Conservation (phyloP, 2,888 invertebrate genomes). For the Volucella inanis region DNA sequence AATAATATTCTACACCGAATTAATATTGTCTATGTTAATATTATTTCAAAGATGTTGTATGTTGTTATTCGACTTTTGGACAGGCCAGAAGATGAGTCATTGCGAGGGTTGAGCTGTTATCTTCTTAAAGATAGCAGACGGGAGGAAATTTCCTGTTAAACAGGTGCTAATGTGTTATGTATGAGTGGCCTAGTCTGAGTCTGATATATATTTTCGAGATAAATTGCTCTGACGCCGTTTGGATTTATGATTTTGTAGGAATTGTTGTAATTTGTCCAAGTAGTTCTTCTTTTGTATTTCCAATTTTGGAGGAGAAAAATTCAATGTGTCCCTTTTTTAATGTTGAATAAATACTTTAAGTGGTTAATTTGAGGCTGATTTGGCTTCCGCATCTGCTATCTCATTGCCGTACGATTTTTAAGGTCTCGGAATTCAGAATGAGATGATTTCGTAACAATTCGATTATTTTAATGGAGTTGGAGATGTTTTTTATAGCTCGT, state of each 20-base stretch:
- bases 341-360: neutral
- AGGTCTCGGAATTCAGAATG: neutral
- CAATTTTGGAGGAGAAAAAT: neutral
- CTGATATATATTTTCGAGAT: neutral
- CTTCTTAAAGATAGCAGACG: too few relatives aligned
- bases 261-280: too few relatives aligned
- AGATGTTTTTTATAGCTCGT: neutral
- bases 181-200: neutral
- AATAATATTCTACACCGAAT: too few relatives aligned
- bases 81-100: too few relatives aligned
- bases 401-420: neutral
- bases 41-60: too few relatives aligned
- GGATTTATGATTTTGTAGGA: neutral
- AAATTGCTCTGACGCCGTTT: neutral
- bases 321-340: neutral
- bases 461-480: neutral
- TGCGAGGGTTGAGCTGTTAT: too few relatives aligned
- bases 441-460: neutral
- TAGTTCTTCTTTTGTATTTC: neutral
- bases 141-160: too few relatives aligned
- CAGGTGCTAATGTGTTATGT: too few relatives aligned
- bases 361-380: neutral
- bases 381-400: too few relatives aligned
- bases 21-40: too few relatives aligned
- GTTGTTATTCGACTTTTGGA: too few relatives aligned